Percentiles rank a stretch among this genome's conserved stretches.
These are phyloP conservation scores for Amphiprion percula DNA, from an alignment of 2,113 vertebrate genomes.

Conservation along the genomic window DNA sequence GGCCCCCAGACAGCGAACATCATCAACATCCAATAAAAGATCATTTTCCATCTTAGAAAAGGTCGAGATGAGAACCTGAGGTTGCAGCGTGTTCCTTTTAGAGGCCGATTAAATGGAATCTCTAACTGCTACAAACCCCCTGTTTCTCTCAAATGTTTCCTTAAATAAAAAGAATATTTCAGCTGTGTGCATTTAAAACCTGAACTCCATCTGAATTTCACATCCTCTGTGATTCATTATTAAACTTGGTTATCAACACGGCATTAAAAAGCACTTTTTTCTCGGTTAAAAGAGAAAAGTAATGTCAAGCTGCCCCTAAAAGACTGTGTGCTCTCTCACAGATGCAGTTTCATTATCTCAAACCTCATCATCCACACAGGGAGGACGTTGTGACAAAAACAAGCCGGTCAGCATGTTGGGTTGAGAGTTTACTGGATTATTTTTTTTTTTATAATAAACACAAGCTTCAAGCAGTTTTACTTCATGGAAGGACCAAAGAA, in stretches of 20 bases:
- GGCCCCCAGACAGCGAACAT: constrained; percentile 64
- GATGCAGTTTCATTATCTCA: constrained; percentile 19
- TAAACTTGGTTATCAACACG: neutral
- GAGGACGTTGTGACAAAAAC: constrained; percentile 36
- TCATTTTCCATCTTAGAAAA: constrained; percentile 53
- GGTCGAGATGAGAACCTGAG: constrained; percentile 57
- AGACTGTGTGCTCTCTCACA: neutral
- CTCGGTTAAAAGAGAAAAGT: neutral
- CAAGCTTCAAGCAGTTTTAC: neutral
- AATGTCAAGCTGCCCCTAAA: constrained; percentile 16
- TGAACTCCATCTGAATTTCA: neutral
- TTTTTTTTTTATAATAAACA: constrained; percentile 11
- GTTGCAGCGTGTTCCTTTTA: constrained; percentile 50
- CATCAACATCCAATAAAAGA: constrained; percentile 77
- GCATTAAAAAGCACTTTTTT: neutral
- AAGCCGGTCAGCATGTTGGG: neutral
- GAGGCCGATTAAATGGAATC: constrained; percentile 62
- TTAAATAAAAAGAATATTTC: constrained; percentile 34
- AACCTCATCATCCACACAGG: neutral
- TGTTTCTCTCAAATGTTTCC: constrained; percentile 36
- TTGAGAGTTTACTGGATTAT: constrained; percentile 15
- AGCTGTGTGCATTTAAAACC: neutral
- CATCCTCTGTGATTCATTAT: neutral
- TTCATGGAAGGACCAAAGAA: constrained; percentile 1
- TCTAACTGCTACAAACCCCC: constrained; percentile 9